Evolutionary conservation across 2,113 vertebrate species (phyloP), one percentile per base, ranked within the genome.

Genomic region (Mesitornis unicolor): DNA sequence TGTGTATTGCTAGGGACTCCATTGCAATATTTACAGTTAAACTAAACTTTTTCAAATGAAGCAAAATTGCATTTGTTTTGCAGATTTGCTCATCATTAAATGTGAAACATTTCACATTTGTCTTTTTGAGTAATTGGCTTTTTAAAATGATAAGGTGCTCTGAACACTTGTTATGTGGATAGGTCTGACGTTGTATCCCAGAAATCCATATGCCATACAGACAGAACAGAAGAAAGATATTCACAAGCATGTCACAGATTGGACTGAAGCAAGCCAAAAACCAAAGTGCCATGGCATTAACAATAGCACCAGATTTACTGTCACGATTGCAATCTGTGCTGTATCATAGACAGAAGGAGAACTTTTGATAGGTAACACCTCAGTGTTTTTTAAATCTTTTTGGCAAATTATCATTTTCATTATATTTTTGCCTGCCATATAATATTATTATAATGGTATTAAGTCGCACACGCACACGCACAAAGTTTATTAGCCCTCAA

Each of bases 151-250:
- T 98, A 98, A 98, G 98, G 98, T 98, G 98, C 98, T 98, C 98
- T 98, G 98, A 98, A 98, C 98, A 98, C 98, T 98, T 98, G 98
- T 98, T 98, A 98, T 98, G 98, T 98, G 98, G 98, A 98, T 98
- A 98, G 98, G 98, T 98, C 98, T 98, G 98, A 98, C 98, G 98
- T 98, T 98, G 98, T 98, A 98, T 98, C 98, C 98, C 98, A 98
- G 98, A 98, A 98, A 98, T 98, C 99, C 99, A 99, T 99, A 99
- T 99, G 99, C 98, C 99, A 98, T 98, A 98, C 98, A 98, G 98
- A 98, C 98, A 98, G 98, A 98, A 98, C 98, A 99, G 98, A 99
- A 98, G 98, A 98, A 98, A 98, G 98, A 98, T 98, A 98, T 98
- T 98, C 98, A 98, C 98, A 98, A 98, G 98, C 98, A 98, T 98